Conservation (phyloP, 53 echinoderm and acorn worm genomes). For the Holothuria leucospilota region DNA sequence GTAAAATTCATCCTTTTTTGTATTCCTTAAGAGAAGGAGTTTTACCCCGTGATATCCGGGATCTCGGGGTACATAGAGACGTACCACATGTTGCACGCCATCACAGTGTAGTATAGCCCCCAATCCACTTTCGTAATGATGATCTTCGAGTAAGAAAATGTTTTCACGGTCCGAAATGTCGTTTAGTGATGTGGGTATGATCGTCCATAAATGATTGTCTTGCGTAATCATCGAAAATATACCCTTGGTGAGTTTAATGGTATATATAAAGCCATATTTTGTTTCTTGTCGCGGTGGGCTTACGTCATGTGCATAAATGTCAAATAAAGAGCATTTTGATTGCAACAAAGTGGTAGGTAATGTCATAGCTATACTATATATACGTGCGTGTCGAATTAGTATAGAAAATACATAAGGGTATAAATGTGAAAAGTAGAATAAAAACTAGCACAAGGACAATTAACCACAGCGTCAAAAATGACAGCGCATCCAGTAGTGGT, state of each 20-base stretch:
- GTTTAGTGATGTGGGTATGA: neutral
- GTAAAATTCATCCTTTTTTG: too few species aligned
- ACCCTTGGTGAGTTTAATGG: neutral
- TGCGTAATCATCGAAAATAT: neutral
- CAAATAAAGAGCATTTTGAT: neutral
- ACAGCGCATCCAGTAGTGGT: too few species aligned
- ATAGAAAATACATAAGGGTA: too few species aligned
- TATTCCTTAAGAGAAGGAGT: too few species aligned
- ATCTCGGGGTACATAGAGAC: neutral
- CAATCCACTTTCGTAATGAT: neutral
- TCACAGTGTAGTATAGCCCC: neutral
- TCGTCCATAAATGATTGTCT: neutral
- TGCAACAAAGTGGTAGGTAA: too few species aligned
- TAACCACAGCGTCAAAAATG: too few species aligned
- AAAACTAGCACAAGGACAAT: too few species aligned
- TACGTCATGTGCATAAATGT: neutral
- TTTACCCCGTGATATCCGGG: neutral
- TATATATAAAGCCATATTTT: slow-evolving; percentile 1
- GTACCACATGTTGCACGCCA: neutral
- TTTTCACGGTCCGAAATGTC: neutral
- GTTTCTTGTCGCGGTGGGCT: neutral
- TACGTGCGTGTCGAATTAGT: too few species aligned
- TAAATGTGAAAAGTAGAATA: too few species aligned
- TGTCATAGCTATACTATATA: too few species aligned
- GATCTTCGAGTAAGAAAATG: neutral